Evolutionary conservation across 2,113 vertebrate genomes (phyloP), one percentile per base, ranked within the genome.

Genomic region (Podiceps cristatus): DNA sequence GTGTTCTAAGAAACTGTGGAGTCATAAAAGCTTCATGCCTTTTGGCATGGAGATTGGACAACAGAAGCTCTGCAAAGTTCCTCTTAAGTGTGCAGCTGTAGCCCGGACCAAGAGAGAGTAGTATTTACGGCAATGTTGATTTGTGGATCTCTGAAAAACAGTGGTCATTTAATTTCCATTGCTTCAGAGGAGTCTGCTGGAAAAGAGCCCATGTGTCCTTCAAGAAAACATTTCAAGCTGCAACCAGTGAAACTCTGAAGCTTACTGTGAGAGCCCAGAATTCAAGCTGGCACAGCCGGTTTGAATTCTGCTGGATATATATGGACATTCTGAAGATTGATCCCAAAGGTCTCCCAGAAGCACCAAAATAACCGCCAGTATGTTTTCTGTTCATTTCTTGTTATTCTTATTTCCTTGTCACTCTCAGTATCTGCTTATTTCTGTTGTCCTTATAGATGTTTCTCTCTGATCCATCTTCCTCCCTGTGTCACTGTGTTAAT

Each of bases 1-100:
- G 0, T 89, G 89, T 96, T 91, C 84, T 89, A 77, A 95, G 77
- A 83, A 92, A 90, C 64, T 71, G 35, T n/a, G 22, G 45, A 84
- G 35, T 71, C 60, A 64, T 89, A 84, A 93, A 88, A 93, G 23
- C 69, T 86, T 95, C 50, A 52, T 95, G 56, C 27, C 37, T 37
- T 37, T 37, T 37, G 37, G 37, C 80, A 49, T 78, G n/a, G 60
- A 88, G 18, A 63, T 0, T 53, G 60, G 68, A 78, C 56, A 94
- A 68, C 29, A 95, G 86, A 64, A 81, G 33, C 18, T 62, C 77
- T 87, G 49, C 75, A 58, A 80, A 81, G 29, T 44, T 82, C 22
- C 35, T 75, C 56, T 91, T 84, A 89, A 87, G 25, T 42, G 18
- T 49, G 45, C 73, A 91, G 73, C 73, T 81, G 56, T 67, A 87